phyloP scores from a whole-genome alignment of 2,797 vertebrate species.

The Myripristis murdjan region DNA sequence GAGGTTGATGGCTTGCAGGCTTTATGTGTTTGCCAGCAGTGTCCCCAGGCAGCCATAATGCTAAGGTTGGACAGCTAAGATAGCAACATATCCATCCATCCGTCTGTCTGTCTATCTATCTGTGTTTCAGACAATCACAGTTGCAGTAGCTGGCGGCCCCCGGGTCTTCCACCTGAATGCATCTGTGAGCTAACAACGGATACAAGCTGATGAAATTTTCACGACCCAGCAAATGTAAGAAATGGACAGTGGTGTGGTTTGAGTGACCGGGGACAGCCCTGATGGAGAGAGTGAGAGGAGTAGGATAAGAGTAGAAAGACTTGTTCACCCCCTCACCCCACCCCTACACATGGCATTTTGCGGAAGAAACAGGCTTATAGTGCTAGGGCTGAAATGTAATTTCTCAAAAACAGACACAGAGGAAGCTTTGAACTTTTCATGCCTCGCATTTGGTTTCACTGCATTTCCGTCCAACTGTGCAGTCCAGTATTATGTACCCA shows the following conservation, averaged over 20 bases:
- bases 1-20: slow-evolving; percentile 2
- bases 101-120: slow-evolving; percentile 17
- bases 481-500: slow-evolving; percentile 26
- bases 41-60: not conserved
- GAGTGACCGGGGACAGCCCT: slow-evolving; percentile 29
- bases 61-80: slow-evolving; percentile 22
- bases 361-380: slow-evolving; percentile 10
- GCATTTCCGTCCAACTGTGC: slow-evolving; percentile 9
- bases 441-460: not conserved
- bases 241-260: slow-evolving; percentile 49
- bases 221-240: slow-evolving; percentile 62
- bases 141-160: slow-evolving; percentile 43
- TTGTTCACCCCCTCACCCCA: not conserved
- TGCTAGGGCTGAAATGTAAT: not conserved
- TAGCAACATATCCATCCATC: slow-evolving; percentile 29
- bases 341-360: not conserved
- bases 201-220: slow-evolving; percentile 67
- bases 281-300: slow-evolving; percentile 8
- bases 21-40: slow-evolving; percentile 10
- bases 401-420: not conserved
- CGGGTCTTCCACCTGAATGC: slow-evolving; percentile 50
- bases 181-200: slow-evolving; percentile 54
- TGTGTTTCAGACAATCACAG: slow-evolving; percentile 42
- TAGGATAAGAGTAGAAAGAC: not conserved
- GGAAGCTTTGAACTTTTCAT: slow-evolving; percentile 26